phyloP scores from a whole-genome alignment of 1,140 invertebrate species.

The Cephus cinctus region DNA sequence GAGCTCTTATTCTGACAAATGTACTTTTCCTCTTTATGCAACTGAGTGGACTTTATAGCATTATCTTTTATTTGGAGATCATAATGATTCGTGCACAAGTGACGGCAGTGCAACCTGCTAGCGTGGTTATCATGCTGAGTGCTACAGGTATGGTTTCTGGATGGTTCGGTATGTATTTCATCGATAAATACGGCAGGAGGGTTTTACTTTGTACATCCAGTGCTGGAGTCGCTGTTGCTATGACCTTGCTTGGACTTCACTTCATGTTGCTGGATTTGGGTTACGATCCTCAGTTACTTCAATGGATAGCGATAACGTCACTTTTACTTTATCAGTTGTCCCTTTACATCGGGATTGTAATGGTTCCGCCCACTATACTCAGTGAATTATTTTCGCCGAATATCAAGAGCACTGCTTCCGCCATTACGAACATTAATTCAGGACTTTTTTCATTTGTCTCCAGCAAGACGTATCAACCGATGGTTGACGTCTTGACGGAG shows the following conservation, averaged over 20 bases:
- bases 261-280: slow-evolving; percentile 60
- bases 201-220: slow-evolving; percentile 66
- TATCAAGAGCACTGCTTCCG: slow-evolving; percentile 66
- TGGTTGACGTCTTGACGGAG: slow-evolving; percentile 58
- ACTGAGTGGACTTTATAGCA: slow-evolving; percentile 72
- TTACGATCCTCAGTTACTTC: slow-evolving; percentile 42
- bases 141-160: slow-evolving; percentile 64
- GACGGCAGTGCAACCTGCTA: slow-evolving; percentile 47
- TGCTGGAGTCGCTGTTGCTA: slow-evolving; percentile 56
- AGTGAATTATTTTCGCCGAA: slow-evolving; percentile 73
- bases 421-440: slow-evolving; percentile 68
- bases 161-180: slow-evolving; percentile 61
- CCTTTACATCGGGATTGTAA: slow-evolving; percentile 67
- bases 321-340: slow-evolving; percentile 66
- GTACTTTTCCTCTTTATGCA: slow-evolving; percentile 73
- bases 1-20: slow-evolving; percentile 63
- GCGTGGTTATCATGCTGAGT: slow-evolving; percentile 66
- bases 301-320: slow-evolving; percentile 63
- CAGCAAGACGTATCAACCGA: slow-evolving; percentile 69
- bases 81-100: slow-evolving; percentile 67
- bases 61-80: slow-evolving; percentile 73
- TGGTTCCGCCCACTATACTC: slow-evolving; percentile 69
- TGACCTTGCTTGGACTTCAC: slow-evolving; percentile 62
- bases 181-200: slow-evolving; percentile 71
- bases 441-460: slow-evolving; percentile 71